Conservation (phyloP, 1,140 invertebrate genomes). For the Amphibalanus amphitrite region DNA sequence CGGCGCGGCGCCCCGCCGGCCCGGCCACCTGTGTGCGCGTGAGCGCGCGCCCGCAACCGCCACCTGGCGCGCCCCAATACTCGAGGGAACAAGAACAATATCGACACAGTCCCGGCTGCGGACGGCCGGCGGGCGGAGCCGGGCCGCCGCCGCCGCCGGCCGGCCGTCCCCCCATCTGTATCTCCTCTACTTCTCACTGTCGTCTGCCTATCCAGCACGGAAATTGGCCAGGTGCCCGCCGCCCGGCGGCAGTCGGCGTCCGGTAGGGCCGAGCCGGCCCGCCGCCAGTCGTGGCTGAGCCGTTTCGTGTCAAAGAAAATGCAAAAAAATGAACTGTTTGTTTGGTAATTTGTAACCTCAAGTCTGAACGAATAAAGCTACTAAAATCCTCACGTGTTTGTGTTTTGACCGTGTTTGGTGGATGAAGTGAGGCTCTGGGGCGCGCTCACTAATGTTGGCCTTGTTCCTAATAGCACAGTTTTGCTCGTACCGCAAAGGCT, state of each 20-base stretch:
- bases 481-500: no score
- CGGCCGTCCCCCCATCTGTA: no score
- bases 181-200: no score
- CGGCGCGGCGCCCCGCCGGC: no score
- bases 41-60: not conserved
- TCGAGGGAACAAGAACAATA: not conserved
- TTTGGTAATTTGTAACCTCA: not conserved
- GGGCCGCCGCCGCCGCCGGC: no score
- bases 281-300: not conserved
- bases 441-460: no score
- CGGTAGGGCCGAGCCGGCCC: no score
- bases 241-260: not conserved
- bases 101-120: not conserved
- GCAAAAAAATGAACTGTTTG: constrained; percentile 2
- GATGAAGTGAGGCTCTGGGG: no score
- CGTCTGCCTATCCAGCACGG: not conserved
- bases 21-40: not conserved
- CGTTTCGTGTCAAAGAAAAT: not conserved
- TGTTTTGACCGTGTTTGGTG: no score
- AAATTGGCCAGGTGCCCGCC: not conserved
- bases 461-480: no score
- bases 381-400: not conserved
- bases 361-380: not conserved
- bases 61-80: not conserved
- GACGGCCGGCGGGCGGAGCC: no score